phyloP scores from a whole-genome alignment of 92 coral and sea anemone genomes.

The Epizoanthus stellaris region DNA sequence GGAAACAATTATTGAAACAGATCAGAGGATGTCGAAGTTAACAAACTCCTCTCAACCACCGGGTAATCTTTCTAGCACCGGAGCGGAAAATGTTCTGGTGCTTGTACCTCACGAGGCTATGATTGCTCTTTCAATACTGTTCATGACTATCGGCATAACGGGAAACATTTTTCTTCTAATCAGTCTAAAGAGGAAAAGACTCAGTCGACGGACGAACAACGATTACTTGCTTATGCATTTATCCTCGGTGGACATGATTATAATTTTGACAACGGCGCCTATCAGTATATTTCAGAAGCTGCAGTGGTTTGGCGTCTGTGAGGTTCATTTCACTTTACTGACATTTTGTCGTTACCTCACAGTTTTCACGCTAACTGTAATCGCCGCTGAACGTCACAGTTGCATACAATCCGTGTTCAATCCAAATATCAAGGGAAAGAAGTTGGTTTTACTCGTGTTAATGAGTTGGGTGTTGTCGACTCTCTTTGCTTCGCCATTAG shows the following conservation, averaged over 20 bases:
- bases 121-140: not conserved
- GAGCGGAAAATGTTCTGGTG: not conserved
- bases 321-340: not conserved
- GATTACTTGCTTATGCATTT: not conserved
- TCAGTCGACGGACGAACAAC: not conserved
- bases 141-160: not conserved
- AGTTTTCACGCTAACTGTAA: not conserved
- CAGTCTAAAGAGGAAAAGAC: not conserved
- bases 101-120: not conserved
- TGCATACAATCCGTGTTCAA: not conserved
- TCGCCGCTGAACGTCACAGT: not conserved
- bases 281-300: not conserved
- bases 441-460: not conserved
- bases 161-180: not conserved
- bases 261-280: conserved; percentile 2
- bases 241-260: not conserved
- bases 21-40: not conserved
- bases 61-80: not conserved
- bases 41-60: not conserved
- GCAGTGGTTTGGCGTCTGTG: not conserved
- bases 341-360: not conserved
- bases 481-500: not conserved
- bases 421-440: conserved; percentile 2
- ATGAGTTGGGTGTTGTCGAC: not conserved
- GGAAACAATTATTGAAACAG: not conserved